Evolutionary conservation across 2,888 invertebrate genomes (phyloP).

Genomic region (Neria commutata): DNA sequence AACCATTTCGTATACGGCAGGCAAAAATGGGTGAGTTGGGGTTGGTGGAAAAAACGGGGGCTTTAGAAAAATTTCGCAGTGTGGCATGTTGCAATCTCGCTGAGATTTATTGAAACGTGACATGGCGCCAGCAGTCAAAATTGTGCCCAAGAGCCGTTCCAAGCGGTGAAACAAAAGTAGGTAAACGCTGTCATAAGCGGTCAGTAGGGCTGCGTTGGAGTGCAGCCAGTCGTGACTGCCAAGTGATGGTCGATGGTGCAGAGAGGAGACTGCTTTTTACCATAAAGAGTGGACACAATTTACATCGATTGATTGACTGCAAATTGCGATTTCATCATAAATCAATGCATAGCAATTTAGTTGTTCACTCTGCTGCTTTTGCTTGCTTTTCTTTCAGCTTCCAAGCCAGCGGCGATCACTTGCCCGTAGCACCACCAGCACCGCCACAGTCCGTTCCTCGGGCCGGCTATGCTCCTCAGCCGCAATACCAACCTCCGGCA

Average conservation of each 20-base stretch:
- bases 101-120: neutral
- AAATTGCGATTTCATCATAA: no score
- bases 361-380: neutral
- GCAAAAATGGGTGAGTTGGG: constrained; percentile 74
- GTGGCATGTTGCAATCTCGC: neutral
- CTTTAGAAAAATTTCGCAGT: neutral
- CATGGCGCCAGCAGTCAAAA: neutral
- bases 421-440: constrained; percentile 71
- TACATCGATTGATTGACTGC: no score
- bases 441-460: constrained; percentile 65
- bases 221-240: neutral
- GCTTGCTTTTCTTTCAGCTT: constrained; percentile 60
- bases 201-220: no score
- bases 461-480: constrained; percentile 63
- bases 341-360: neutral
- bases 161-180: neutral
- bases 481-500: constrained; percentile 59
- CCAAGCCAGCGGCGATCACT: constrained; percentile 81
- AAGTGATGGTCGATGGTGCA: neutral
- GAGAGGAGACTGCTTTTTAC: neutral
- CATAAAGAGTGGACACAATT: constrained; percentile 20
- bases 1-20: constrained; percentile 83
- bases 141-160: constrained; percentile 4
- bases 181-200: no score
- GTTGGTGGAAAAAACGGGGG: no score